Percentiles rank a stretch among this genome's conserved stretches.
phyloP scores from a whole-genome alignment of 2,888 invertebrate genomes.

The Phymatocera aterrima region DNA sequence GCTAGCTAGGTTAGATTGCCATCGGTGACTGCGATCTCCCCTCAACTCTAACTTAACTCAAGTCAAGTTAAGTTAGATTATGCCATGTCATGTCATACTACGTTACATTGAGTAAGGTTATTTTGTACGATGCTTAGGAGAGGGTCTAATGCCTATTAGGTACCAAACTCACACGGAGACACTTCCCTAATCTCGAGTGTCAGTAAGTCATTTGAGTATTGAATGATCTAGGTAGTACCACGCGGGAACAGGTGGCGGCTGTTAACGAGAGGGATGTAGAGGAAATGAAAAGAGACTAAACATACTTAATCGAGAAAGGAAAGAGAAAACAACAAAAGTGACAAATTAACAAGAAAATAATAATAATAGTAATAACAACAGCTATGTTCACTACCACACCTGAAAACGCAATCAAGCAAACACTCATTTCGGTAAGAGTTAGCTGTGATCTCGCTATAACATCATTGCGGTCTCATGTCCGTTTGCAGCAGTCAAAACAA shows the following conservation, averaged over 20 bases:
- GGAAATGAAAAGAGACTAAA: background rate
- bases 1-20: too few species aligned
- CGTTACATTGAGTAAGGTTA: background rate
- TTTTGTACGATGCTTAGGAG: too few species aligned
- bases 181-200: background rate
- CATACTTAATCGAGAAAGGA: background rate
- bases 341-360: too few species aligned
- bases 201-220: background rate
- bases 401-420: conserved; percentile 7
- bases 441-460: background rate
- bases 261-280: background rate
- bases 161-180: too few species aligned
- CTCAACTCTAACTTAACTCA: too few species aligned
- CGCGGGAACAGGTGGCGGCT: background rate
- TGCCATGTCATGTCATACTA: background rate
- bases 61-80: conserved; percentile 1
- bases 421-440: background rate
- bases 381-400: too few species aligned
- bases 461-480: background rate
- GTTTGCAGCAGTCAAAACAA: conserved; percentile 21
- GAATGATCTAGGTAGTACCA: too few species aligned
- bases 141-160: too few species aligned
- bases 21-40: too few species aligned
- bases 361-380: too few species aligned
- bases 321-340: too few species aligned